phyloP scores from a whole-genome alignment of 2,888 invertebrate species.

The Meiosimyza platycephala region DNA sequence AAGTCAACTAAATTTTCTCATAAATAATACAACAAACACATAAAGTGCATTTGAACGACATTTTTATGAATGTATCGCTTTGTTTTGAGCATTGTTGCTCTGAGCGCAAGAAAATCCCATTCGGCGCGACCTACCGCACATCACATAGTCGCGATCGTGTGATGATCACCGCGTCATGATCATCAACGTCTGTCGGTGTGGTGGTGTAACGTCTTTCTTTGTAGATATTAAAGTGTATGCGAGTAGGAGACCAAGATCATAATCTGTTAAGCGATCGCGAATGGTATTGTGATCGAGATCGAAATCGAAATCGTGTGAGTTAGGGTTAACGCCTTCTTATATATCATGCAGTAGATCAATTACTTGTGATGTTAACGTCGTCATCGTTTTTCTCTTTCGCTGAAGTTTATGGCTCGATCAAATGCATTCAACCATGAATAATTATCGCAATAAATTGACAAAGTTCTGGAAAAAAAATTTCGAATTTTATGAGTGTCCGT shows the following conservation, averaged over 20 bases:
- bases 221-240: background rate
- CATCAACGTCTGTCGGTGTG: background rate
- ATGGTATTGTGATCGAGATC: constrained; percentile 10
- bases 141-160: constrained; percentile 1
- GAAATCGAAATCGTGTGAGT: constrained; percentile 45
- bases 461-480: background rate
- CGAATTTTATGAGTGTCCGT: background rate
- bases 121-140: constrained; percentile 27
- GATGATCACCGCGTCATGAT: constrained; percentile 9
- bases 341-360: constrained; percentile 40
- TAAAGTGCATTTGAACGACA: constrained; percentile 25
- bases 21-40: constrained; percentile 29
- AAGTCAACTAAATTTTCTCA: background rate
- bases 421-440: constrained; percentile 2
- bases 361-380: background rate
- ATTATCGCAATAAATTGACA: background rate
- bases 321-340: constrained; percentile 49
- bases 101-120: background rate
- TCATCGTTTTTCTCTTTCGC: background rate
- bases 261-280: no score
- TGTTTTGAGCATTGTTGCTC: background rate
- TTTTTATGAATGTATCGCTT: constrained; percentile 21
- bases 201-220: background rate
- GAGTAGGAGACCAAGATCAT: background rate
- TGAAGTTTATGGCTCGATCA: background rate